Conservation (phyloP, 2,113 vertebrate genomes). For the Crotophaga sulcirostris region DNA sequence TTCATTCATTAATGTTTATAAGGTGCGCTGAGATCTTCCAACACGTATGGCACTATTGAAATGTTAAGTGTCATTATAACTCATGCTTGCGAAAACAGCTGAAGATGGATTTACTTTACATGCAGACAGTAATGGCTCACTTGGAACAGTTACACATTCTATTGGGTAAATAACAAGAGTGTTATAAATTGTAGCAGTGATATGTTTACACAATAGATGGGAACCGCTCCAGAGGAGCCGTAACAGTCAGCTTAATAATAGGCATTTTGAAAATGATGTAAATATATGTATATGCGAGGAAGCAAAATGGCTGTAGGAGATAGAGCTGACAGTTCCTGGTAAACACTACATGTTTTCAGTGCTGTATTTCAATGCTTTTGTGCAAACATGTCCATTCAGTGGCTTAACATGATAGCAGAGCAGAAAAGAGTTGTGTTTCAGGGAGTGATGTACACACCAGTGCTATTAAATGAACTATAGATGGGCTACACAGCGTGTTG, state of each 20-base stretch:
- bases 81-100: conserved; percentile 59
- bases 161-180: conserved; percentile 68
- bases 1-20: conserved; percentile 16
- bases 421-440: background rate
- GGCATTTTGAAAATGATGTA: conserved; percentile 42
- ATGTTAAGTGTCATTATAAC: background rate
- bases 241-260: conserved; percentile 41
- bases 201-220: conserved; percentile 64
- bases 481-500: background rate
- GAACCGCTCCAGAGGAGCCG: conserved; percentile 41
- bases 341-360: background rate
- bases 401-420: background rate
- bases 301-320: conserved; percentile 17
- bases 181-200: conserved; percentile 57
- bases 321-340: background rate
- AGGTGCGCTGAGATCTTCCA: background rate
- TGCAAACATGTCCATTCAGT: background rate
- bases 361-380: background rate
- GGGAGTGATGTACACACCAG: background rate
- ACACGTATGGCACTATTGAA: background rate
- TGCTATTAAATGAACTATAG: background rate
- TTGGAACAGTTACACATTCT: conserved; percentile 62
- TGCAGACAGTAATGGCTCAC: conserved; percentile 45
- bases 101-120: conserved; percentile 58
- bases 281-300: conserved; percentile 40